Conservation (phyloP, 2,888 invertebrate genomes). For the Oxycera nigricornis region DNA sequence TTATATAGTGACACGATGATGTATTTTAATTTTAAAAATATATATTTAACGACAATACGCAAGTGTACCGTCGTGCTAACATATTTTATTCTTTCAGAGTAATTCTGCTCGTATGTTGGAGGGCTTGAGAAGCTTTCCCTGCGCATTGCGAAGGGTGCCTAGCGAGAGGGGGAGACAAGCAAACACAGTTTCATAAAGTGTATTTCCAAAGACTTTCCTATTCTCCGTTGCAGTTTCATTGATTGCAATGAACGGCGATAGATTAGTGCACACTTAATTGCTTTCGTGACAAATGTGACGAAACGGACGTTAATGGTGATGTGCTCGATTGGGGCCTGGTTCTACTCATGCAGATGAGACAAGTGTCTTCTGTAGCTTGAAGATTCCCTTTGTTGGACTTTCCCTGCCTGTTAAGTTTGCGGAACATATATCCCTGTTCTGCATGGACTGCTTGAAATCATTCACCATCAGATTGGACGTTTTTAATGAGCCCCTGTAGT, state of each 20-base stretch:
- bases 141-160: neutral
- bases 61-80: neutral
- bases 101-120: neutral
- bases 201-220: neutral
- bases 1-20: conserved; percentile 42
- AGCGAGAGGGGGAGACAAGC: neutral
- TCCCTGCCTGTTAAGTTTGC: neutral
- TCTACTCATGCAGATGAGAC: neutral
- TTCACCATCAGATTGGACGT: neutral
- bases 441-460: conserved; percentile 6
- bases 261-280: neutral
- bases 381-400: neutral
- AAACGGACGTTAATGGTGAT: neutral
- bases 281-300: neutral
- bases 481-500: neutral
- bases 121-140: neutral
- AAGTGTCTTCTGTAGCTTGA: neutral
- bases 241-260: neutral
- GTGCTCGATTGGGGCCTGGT: neutral
- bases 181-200: neutral
- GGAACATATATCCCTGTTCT: neutral
- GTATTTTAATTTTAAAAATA: conserved; percentile 41
- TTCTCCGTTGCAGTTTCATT: neutral
- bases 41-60: conserved; percentile 39
- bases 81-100: conserved; percentile 13